These are phyloP conservation scores for Oryctes rhinoceros DNA, from an alignment of 1,140 invertebrate species.

Conservation along the genomic window DNA sequence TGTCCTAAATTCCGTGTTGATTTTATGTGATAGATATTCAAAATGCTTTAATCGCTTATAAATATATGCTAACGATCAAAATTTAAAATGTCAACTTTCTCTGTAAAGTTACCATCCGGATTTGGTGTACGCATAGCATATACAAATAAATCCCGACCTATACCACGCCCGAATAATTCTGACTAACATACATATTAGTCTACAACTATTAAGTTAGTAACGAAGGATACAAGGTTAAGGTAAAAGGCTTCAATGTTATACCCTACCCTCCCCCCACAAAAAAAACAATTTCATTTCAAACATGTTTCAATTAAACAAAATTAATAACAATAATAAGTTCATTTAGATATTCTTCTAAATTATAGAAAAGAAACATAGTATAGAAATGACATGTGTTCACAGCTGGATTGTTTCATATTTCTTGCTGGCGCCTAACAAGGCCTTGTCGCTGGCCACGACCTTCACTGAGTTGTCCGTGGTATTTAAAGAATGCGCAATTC, in stretches of 20 bases:
- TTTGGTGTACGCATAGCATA: neutral
- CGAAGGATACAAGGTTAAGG: neutral
- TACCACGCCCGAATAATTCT: constrained; percentile 13
- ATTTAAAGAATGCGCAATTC: constrained; percentile 16
- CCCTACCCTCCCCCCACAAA: no score
- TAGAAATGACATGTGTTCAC: neutral
- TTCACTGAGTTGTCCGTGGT: constrained; percentile 9
- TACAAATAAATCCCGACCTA: constrained; percentile 11
- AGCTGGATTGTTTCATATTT: neutral
- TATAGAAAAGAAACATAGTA: neutral
- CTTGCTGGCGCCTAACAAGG: constrained; percentile 14
- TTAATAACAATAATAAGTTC: no score
- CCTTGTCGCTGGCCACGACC: constrained; percentile 11
- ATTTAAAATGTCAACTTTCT: neutral
- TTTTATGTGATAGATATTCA: no score
- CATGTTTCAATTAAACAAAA: no score
- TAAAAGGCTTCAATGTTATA: no score
- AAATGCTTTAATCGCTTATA: no score
- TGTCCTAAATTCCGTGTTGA: no score
- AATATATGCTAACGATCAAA: neutral
- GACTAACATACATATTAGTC: neutral
- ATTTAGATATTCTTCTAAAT: no score
- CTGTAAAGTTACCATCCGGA: constrained; percentile 6
- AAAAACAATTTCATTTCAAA: no score
- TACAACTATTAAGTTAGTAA: neutral